Percentiles rank a stretch among this genome's conserved stretches.
Conservation (phyloP, 1,140 invertebrate genomes). For the Drosophila quadrilineata region DNA sequence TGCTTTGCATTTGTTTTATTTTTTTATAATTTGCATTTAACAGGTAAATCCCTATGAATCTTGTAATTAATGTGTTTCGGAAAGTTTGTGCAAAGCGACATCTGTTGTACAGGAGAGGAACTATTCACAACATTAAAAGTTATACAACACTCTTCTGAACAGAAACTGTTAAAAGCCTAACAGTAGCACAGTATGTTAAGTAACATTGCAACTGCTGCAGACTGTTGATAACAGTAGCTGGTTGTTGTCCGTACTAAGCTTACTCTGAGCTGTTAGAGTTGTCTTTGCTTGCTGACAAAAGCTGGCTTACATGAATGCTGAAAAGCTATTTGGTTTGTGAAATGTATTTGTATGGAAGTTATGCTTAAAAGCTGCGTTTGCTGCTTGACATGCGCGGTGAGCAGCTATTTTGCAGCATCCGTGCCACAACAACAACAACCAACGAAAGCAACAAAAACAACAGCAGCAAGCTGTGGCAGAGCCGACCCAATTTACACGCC, state of each 20-base stretch:
- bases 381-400: conserved; percentile 41
- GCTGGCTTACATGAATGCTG: neutral
- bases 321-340: neutral
- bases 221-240: neutral
- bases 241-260: neutral
- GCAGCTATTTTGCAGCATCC: conserved; percentile 43
- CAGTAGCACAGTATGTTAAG: neutral
- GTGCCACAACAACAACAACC: conserved; percentile 6
- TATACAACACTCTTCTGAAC: neutral
- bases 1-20: neutral
- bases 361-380: neutral
- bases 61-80: neutral
- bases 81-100: conserved; percentile 3
- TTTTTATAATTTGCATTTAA: conserved; percentile 15
- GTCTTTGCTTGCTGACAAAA: neutral
- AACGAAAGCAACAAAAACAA: too few species aligned
- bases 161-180: neutral
- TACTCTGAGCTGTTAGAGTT: neutral
- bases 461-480: neutral
- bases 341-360: neutral
- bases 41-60: neutral
- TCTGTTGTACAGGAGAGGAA: neutral
- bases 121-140: neutral
- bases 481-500: conserved; percentile 37
- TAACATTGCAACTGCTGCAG: neutral